Base-by-base conservation (phyloP, 2,888 invertebrate species). In the Meliscaeva auricollis region DNA sequence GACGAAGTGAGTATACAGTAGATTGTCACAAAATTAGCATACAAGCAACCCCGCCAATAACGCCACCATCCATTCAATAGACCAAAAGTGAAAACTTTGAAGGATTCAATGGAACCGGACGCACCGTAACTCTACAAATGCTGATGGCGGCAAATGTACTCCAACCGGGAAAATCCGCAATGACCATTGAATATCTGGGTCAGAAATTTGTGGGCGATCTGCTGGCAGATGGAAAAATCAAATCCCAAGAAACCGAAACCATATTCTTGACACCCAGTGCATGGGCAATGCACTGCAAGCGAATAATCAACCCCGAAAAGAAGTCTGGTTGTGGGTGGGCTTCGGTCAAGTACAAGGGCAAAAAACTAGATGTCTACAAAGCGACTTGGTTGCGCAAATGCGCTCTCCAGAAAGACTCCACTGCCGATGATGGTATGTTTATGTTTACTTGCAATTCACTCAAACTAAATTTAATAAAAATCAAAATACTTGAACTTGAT, bases 271-370 rank as follows among this genome's bases (percentile, higher is more conserved):
- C 97, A 1, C 98, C 98, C 2, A 97, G 97, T 89, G 97, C 98
- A 1, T 98, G 98, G 98, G 98, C 97, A 0, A 96, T 97, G 91
- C 96, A 97, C 90, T 98, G 98, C 90, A 98, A 98, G 91, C 94
- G 97, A 87, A 96, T 97, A 76, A 96, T 98, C 66, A 97, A 98
- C 92, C 97, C 98, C 0, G 96, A 96, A 87, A 97, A 97, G 91
- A 96, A 97, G 89, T 97, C 97, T 46, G 97, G 97, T 1, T 98
- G 97, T 93, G 98, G 98, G 1, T 98, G 98, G 98, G 97, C 97
- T 2, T 97, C 97, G 2, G 97, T 97, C 41, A 96, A 96, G 89
- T 98, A 97, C 89, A 95, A 95, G 90, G 97, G 97, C 1, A 96
- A 96, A 90, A 97, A 97, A 91, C 92, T 98, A 89, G 98, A 98